phyloP scores from a whole-genome alignment of 2,797 vertebrate species.

The Gymnothorax javanicus region DNA sequence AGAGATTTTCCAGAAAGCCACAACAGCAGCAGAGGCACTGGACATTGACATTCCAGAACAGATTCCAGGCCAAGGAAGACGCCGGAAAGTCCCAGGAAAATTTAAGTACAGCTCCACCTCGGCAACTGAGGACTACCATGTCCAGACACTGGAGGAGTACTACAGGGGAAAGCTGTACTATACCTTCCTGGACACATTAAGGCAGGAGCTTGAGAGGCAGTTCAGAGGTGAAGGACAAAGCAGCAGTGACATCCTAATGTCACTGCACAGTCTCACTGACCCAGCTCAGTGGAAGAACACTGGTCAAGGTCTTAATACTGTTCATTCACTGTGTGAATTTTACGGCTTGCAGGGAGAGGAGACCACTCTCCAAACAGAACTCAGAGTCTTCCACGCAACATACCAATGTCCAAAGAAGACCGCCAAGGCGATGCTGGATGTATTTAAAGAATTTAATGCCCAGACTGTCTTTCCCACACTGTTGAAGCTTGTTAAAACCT shows the following conservation, averaged over 20 bases:
- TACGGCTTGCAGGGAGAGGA: background rate
- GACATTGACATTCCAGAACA: conserved; percentile 20
- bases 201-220: background rate
- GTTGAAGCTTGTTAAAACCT: background rate
- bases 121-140: conserved; percentile 26
- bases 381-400: background rate
- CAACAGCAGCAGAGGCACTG: conserved; percentile 5
- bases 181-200: background rate
- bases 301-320: background rate
- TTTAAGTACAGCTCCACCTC: no score
- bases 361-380: background rate
- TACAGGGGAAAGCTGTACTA: conserved; percentile 17
- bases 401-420: background rate
- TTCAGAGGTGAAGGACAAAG: background rate
- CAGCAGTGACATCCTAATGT: background rate
- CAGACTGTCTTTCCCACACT: background rate
- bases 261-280: background rate
- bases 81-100: no score
- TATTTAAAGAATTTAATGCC: conserved; percentile 5
- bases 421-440: background rate
- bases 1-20: conserved; percentile 18
- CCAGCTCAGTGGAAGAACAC: background rate
- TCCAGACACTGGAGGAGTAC: conserved; percentile 14
- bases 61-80: conserved; percentile 7
- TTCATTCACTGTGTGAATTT: background rate